Evolutionary conservation across 2,888 invertebrate species (phyloP).

Genomic region (Eulithis prunata): DNA sequence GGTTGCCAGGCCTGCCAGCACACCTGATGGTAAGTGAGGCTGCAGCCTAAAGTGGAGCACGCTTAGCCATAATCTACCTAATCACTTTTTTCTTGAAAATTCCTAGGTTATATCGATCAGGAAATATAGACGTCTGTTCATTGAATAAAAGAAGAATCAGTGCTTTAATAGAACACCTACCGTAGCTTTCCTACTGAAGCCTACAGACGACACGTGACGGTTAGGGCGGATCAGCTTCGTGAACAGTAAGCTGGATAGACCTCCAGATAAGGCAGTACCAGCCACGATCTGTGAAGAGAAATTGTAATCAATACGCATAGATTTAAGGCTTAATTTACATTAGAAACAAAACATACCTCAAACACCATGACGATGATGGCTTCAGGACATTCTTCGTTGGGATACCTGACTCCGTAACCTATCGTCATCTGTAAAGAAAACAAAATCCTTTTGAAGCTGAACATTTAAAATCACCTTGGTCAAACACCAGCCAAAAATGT

Average conservation of each 20-base stretch:
- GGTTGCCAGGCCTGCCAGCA: too few species aligned
- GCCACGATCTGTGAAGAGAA: slow-evolving; percentile 69
- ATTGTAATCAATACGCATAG: neutral
- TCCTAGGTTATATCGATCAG: too few species aligned
- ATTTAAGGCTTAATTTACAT: neutral
- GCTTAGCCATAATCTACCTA: too few species aligned
- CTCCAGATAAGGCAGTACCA: slow-evolving; percentile 80
- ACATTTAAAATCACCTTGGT: too few species aligned
- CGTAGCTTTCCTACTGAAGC: slow-evolving; percentile 91
- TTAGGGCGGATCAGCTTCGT: slow-evolving; percentile 92
- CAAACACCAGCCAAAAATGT: too few species aligned
- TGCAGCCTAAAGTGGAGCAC: too few species aligned
- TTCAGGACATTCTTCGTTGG: slow-evolving; percentile 93
- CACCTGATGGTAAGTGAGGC: too few species aligned
- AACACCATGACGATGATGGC: slow-evolving; percentile 92
- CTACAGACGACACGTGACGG: slow-evolving; percentile 89
- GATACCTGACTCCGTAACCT: slow-evolving; percentile 92
- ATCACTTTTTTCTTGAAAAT: too few species aligned
- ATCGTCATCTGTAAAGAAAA: slow-evolving; percentile 85
- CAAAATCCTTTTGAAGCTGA: neutral
- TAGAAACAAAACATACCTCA: slow-evolving; percentile 83
- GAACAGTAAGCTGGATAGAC: slow-evolving; percentile 87
- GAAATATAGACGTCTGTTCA: too few species aligned
- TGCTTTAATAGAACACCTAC: slow-evolving; percentile 58
- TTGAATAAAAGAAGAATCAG: neutral